Evolutionary conservation across 1,140 invertebrate species (phyloP).

Genomic region (Rhagoletis pomonella): DNA sequence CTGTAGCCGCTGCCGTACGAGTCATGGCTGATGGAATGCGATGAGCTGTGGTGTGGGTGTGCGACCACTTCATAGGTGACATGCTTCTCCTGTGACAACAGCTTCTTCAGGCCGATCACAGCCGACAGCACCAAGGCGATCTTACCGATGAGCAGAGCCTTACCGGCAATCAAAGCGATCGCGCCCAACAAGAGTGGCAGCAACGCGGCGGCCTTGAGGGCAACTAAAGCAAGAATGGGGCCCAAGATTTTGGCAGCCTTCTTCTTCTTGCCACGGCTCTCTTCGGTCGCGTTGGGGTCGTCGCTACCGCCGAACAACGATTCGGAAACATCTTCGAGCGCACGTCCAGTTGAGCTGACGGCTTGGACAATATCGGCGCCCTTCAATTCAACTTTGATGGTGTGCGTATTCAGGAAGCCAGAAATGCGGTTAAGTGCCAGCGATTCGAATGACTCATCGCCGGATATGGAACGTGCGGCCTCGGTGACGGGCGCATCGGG

Average conservation of each 20-base stretch:
- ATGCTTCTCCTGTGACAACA: constrained; percentile 84
- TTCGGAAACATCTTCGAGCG: constrained; percentile 83
- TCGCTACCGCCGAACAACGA: constrained; percentile 77
- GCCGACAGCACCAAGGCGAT: constrained; percentile 87
- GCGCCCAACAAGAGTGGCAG: constrained; percentile 85
- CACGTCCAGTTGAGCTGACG: constrained; percentile 84
- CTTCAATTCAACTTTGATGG: constrained; percentile 88
- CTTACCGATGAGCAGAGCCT: constrained; percentile 88
- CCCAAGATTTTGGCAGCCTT: constrained; percentile 87
- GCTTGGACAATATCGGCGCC: constrained; percentile 87
- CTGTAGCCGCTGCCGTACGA: constrained; percentile 79
- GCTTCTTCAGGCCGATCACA: constrained; percentile 88
- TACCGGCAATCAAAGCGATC: constrained; percentile 88
- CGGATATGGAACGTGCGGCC: constrained; percentile 81
- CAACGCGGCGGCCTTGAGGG: constrained; percentile 85
- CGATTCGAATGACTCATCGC: constrained; percentile 80
- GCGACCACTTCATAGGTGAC: constrained; percentile 89
- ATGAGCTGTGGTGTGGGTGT: constrained; percentile 85
- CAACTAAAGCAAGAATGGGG: constrained; percentile 83
- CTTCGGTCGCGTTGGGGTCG: constrained; percentile 76
- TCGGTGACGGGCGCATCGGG: constrained; percentile 79
- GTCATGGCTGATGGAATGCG: constrained; percentile 78
- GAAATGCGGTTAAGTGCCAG: constrained; percentile 81
- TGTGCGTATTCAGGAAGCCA: constrained; percentile 85
- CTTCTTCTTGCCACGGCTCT: constrained; percentile 86